These are phyloP conservation scores for Felis chaus DNA, from an alignment of 2,113 vertebrate species.

Conservation along the genomic window DNA sequence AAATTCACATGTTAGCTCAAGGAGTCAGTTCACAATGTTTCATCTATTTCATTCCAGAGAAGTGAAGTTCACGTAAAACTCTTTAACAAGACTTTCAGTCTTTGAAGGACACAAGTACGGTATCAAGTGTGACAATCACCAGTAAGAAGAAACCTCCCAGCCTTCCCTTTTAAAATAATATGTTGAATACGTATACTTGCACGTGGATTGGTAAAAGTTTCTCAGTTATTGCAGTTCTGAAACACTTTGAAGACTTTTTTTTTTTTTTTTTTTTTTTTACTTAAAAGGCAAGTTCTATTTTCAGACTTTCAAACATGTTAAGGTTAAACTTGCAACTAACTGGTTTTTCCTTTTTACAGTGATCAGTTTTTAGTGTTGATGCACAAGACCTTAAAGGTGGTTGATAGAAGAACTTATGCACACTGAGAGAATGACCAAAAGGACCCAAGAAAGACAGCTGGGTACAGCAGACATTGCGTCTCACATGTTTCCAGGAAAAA, in stretches of 20 bases:
- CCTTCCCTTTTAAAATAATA: conserved; percentile 60
- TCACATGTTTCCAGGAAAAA: conserved; percentile 74
- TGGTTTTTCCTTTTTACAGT: conserved; percentile 62
- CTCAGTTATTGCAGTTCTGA: conserved; percentile 57
- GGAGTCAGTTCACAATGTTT: conserved; percentile 37
- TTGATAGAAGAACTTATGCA: conserved; percentile 54
- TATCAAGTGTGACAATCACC: conserved; percentile 48
- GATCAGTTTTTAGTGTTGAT: conserved; percentile 70
- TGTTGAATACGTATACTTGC: conserved; percentile 45
- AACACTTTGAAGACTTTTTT: conserved; percentile 37
- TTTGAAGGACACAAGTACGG: conserved; percentile 46
- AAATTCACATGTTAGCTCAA: conserved; percentile 42
- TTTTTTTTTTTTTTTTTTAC: conserved; percentile 56
- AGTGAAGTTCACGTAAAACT: not conserved
- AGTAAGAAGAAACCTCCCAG: not conserved
- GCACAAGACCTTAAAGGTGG: conserved; percentile 62
- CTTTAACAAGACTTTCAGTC: conserved; percentile 57
- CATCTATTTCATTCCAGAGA: conserved; percentile 53
- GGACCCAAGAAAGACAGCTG: conserved; percentile 76
- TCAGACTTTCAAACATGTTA: conserved; percentile 52
- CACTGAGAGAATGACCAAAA: conserved; percentile 64
- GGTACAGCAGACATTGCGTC: conserved; percentile 81
- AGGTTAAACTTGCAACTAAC: conserved; percentile 51
- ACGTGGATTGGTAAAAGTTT: conserved; percentile 53
- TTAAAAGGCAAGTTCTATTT: conserved; percentile 68